These are phyloP conservation scores for Hypselothyrea guttata DNA, from an alignment of 2,888 invertebrate species.

Conservation along the genomic window DNA sequence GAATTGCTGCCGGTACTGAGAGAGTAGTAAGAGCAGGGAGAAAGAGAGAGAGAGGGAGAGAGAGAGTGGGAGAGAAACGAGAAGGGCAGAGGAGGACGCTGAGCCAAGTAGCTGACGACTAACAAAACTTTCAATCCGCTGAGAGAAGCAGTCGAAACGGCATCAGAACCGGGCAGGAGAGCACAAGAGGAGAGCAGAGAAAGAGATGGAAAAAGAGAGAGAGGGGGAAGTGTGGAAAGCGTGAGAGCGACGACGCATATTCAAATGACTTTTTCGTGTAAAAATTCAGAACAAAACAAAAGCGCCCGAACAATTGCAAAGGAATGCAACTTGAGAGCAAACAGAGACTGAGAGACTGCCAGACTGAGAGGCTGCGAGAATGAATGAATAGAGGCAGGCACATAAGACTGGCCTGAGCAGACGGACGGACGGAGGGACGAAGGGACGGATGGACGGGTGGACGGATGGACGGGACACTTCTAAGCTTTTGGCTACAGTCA, in stretches of 20 bases:
- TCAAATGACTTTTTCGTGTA: constrained; percentile 78
- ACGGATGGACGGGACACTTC: constrained; percentile 59
- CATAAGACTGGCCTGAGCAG: too few species aligned
- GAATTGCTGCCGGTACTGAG: neutral
- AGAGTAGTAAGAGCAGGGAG: too few species aligned
- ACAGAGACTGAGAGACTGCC: neutral
- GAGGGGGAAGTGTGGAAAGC: neutral
- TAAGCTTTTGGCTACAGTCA: constrained; percentile 62
- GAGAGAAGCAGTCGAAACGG: constrained; percentile 19
- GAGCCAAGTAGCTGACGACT: constrained; percentile 71
- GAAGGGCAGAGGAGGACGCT: constrained; percentile 11
- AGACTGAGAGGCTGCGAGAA: neutral
- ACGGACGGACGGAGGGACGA: neutral
- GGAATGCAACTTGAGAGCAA: constrained; percentile 70
- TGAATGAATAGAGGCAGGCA: neutral
- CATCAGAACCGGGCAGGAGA: constrained; percentile 7
- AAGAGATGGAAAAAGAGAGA: neutral
- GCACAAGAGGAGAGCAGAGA: neutral
- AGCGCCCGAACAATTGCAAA: constrained; percentile 68
- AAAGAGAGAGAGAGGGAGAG: neutral
- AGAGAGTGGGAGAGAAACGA: neutral
- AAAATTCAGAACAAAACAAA: constrained; percentile 72
- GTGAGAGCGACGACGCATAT: constrained; percentile 57
- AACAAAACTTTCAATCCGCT: constrained; percentile 71
- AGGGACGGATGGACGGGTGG: neutral